phyloP scores from a whole-genome alignment of 1,140 invertebrate species.

The Hermetia illucens region DNA sequence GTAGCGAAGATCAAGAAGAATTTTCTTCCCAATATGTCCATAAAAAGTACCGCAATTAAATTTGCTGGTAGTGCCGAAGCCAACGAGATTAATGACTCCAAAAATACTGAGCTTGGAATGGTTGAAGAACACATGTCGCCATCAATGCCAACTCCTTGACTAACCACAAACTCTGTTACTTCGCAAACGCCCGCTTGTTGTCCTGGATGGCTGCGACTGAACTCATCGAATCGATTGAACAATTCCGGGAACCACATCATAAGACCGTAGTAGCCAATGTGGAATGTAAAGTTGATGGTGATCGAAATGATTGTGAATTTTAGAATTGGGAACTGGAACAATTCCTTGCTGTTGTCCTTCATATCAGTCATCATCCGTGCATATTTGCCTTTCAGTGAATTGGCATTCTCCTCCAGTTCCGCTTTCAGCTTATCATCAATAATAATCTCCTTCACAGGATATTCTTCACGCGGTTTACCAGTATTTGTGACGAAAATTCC shows the following conservation, averaged over 20 bases:
- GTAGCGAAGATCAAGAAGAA: slow-evolving; percentile 82
- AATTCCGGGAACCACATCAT: slow-evolving; percentile 90
- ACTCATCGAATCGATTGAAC: slow-evolving; percentile 74
- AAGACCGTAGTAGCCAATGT: slow-evolving; percentile 76
- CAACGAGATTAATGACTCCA: slow-evolving; percentile 73
- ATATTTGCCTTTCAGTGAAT: slow-evolving; percentile 42
- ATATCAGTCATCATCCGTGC: slow-evolving; percentile 58
- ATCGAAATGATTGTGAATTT: slow-evolving; percentile 71
- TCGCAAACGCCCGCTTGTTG: slow-evolving; percentile 54
- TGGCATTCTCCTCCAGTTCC: slow-evolving; percentile 37
- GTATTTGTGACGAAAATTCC: slow-evolving; percentile 70
- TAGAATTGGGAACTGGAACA: slow-evolving; percentile 63
- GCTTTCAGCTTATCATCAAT: slow-evolving; percentile 41
- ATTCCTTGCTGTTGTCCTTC: slow-evolving; percentile 60
- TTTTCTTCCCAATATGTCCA: slow-evolving; percentile 72
- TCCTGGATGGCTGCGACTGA: slow-evolving; percentile 41
- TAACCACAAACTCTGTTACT: slow-evolving; percentile 61
- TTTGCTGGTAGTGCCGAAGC: slow-evolving; percentile 73
- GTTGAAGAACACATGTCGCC: slow-evolving; percentile 47
- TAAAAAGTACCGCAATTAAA: slow-evolving; percentile 58
- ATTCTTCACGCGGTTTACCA: slow-evolving; percentile 51
- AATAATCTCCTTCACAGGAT: slow-evolving; percentile 62
- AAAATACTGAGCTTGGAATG: slow-evolving; percentile 62
- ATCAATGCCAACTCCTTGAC: slow-evolving; percentile 40
- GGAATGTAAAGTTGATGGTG: slow-evolving; percentile 75